Base-by-base conservation (phyloP, 1,140 invertebrate genomes). In the Phenacoccus solenopsis region DNA sequence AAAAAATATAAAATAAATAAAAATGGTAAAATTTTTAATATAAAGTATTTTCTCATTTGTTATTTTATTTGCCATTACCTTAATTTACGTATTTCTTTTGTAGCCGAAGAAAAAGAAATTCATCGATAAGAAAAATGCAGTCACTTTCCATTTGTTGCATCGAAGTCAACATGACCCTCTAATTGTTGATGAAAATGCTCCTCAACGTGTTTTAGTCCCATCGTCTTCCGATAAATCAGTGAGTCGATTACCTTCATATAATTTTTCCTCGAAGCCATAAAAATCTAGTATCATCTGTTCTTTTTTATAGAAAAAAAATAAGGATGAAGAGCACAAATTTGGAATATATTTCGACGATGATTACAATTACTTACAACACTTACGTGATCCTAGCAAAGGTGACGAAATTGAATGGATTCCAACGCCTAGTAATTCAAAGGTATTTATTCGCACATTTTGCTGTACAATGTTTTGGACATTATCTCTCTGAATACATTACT, bases 311-410 rank as follows among this genome's bases (percentile, higher is more conserved):
- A 73, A 70, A 71, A n/a, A n/a, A n/a, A n/a, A n/a, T n/a, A 85
- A 86, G 69, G 78, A 82, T 0, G 91, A 96, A 75, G 86, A 91
- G 75, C 79, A 83, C 27, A 94, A 96, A 79, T 97, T 87, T 85
- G 95, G 94, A n/a, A 88, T 98, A 69, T 96, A 89, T 78, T 98
- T 88, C 80, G 93, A 98, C 77, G 94, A 98, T 81, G 91, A 97
- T 74, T 98, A 97, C 77, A 86, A 98, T 77, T 98, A 98, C 77
- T 79, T 98, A 72, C 91, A 98, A 79, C 94, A 98, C 84, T 81
- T 98, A 64, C 68, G 69, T 64, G 71, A 71, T 64, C 12, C 25
- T 24, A 25, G 25, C 25, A 64, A 64, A 27, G 25, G 20, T 5
- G n/a, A 38, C 32, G 5, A 49, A 49, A 16, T 64, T 4, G 59